Evolutionary conservation across 2,797 vertebrate genomes (phyloP).

Genomic region (Pseudochaenichthys georgianus): DNA sequence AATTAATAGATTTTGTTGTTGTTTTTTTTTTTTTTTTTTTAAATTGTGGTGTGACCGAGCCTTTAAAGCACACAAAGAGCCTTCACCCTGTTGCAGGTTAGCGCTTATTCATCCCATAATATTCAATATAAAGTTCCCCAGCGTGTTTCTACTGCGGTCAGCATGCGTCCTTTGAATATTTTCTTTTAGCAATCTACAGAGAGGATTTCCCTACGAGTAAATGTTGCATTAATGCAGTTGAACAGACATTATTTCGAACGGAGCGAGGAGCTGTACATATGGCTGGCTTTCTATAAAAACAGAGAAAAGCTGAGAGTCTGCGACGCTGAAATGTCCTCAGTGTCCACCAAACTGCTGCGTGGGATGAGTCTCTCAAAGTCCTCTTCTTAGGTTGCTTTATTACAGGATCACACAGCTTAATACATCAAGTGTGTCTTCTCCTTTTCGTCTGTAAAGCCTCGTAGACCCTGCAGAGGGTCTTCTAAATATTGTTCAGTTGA

Average conservation of each 20-base stretch:
- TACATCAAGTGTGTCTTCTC: too few species aligned
- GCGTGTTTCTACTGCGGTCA: conserved; percentile 71
- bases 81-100: background rate
- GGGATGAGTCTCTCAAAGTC: conserved; percentile 19
- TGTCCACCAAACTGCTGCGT: conserved; percentile 13
- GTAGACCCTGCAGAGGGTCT: conserved; percentile 2
- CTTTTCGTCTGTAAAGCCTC: conserved; percentile 8
- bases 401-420: conserved; percentile 9
- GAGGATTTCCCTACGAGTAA: conserved; percentile 56
- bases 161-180: conserved; percentile 74
- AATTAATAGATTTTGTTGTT: background rate
- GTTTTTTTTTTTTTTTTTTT: accelerated
- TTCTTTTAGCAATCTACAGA: conserved; percentile 57
- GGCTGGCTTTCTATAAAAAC: conserved; percentile 54
- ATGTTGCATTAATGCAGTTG: conserved; percentile 49
- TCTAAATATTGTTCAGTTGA: conserved; percentile 13
- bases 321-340: conserved; percentile 7
- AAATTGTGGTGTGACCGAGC: conserved; percentile 29
- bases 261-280: conserved; percentile 54
- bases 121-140: conserved; percentile 51
- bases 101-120: conserved; percentile 22
- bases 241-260: conserved; percentile 31
- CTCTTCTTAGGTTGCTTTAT: background rate
- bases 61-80: conserved; percentile 19
- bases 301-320: conserved; percentile 21